phyloP scores from a whole-genome alignment of 2,888 invertebrate genomes.

The Calameuta idolon region DNA sequence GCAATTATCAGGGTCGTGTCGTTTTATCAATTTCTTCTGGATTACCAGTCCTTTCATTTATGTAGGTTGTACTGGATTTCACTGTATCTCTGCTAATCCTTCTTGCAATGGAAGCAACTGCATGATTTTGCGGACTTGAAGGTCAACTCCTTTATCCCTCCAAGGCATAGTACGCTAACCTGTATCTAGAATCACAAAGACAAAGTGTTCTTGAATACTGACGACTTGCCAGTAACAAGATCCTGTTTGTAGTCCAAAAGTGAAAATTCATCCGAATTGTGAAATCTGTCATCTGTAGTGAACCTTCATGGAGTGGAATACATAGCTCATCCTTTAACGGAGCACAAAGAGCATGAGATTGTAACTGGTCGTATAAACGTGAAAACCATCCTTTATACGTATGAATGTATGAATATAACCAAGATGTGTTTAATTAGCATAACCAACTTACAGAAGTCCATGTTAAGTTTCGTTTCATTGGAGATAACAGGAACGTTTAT shows the following conservation, averaged over 20 bases:
- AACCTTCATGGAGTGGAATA: not conserved
- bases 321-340: not conserved
- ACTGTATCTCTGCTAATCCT: slow-evolving; percentile 68
- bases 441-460: not conserved
- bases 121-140: slow-evolving; percentile 88
- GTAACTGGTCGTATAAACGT: not conserved
- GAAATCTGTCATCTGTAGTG: not conserved
- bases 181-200: slow-evolving; percentile 72
- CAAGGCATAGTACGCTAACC: slow-evolving; percentile 82
- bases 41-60: not conserved
- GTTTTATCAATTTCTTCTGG: not conserved
- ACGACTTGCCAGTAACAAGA: not conserved
- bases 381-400: not conserved
- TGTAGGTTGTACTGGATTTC: not conserved
- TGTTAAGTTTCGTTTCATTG: not conserved
- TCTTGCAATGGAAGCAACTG: slow-evolving; percentile 89
- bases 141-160: slow-evolving; percentile 80
- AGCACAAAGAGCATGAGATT: not conserved
- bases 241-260: not conserved
- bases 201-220: not conserved
- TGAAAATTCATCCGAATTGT: not conserved
- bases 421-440: not conserved
- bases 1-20: not conserved
- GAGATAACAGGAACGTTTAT: not conserved
- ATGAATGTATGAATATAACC: not conserved